These are phyloP conservation scores for Chloroclysta siterata DNA, from an alignment of 2,888 invertebrate genomes.

Conservation along the genomic window DNA sequence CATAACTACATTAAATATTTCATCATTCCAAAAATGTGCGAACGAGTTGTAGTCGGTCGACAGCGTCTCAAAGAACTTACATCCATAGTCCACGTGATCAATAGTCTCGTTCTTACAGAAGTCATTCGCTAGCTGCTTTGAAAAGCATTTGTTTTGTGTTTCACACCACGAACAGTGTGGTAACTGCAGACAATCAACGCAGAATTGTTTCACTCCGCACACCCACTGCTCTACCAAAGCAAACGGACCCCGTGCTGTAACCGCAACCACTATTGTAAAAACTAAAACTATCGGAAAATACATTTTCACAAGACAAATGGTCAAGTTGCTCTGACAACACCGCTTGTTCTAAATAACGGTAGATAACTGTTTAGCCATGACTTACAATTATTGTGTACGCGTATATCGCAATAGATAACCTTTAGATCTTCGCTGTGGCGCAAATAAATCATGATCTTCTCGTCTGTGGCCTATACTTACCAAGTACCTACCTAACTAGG, in stretches of 20 bases:
- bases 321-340: constrained; percentile 18
- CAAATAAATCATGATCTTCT: constrained; percentile 45
- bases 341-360: constrained; percentile 38
- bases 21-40: too few species aligned
- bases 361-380: constrained; percentile 66
- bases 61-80: constrained; percentile 52
- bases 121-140: constrained; percentile 52
- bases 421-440: constrained; percentile 55
- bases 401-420: constrained; percentile 71
- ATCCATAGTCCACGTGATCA: constrained; percentile 59
- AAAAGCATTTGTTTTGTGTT: constrained; percentile 66
- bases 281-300: constrained; percentile 37
- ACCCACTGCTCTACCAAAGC: constrained; percentile 65
- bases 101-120: constrained; percentile 63
- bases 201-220: constrained; percentile 69
- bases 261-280: constrained; percentile 37
- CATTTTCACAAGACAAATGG: constrained; percentile 38
- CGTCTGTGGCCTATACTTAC: too few species aligned
- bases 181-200: constrained; percentile 67
- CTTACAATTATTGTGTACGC: constrained; percentile 45
- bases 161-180: constrained; percentile 76
- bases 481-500: too few species aligned
- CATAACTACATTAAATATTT: too few species aligned
- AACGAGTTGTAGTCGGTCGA: too few species aligned
- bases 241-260: constrained; percentile 45